These are phyloP conservation scores for Pristionchus mayeri DNA, from an alignment of 2,888 invertebrate species.

Conservation along the genomic window DNA sequence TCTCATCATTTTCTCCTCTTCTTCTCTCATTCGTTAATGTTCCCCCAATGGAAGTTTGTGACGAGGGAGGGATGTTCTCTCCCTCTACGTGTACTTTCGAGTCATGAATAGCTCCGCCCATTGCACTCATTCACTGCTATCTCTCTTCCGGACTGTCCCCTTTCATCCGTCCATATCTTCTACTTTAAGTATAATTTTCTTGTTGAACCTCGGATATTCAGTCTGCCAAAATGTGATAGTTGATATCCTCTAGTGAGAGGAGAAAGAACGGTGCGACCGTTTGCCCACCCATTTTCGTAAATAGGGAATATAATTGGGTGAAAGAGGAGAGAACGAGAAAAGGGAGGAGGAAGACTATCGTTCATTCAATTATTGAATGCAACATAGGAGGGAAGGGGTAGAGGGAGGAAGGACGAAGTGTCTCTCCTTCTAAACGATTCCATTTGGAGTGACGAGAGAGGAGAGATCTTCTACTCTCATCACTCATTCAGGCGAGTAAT, in stretches of 20 bases:
- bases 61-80: not conserved
- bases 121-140: not conserved
- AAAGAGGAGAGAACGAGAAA: not conserved
- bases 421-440: not conserved
- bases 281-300: conserved; percentile 34
- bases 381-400: conserved; percentile 14
- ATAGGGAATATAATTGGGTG: conserved; percentile 40
- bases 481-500: not conserved
- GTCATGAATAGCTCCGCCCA: too few species aligned
- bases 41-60: not conserved
- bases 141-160: not conserved
- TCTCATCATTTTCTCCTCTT: not conserved
- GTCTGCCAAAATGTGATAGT: not conserved
- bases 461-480: not conserved
- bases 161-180: not conserved
- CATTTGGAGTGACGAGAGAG: not conserved
- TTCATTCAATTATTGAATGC: conserved; percentile 40
- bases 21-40: not conserved
- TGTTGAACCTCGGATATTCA: too few species aligned
- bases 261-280: conserved; percentile 17
- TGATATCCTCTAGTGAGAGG: not conserved
- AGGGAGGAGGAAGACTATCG: not conserved
- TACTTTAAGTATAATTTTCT: not conserved
- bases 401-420: not conserved
- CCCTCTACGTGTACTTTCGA: too few species aligned